Base-by-base conservation (phyloP, 1,140 invertebrate species). In the Pteromalus puparum region DNA sequence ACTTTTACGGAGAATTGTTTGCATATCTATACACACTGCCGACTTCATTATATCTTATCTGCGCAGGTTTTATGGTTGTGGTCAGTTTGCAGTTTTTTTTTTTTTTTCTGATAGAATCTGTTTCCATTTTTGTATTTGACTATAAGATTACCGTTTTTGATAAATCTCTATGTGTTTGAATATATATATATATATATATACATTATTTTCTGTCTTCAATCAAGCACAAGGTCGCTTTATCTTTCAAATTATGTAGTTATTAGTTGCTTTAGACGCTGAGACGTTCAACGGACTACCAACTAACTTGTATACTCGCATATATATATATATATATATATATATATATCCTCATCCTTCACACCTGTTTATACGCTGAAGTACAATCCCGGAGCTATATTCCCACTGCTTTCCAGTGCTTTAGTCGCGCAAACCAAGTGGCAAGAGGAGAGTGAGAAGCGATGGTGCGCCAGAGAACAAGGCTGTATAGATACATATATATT, bases 361-460 rank as follows among this genome's bases (percentile, higher is more conserved):
- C 38, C 77, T 30, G 30, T 82, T 81, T 70, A 76, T 81, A 72
- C 28, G 78, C 79, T 85, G 5, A 81, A 82, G 53, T 82, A 85
- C 42, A 75, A 42, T 85, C 87, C 86, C 72, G 28, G 87, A 88
- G 87, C 85, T 87, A 86, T 87, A 86, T 86, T 85, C 87, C 86
- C 84, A 89, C 76, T 86, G 90, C 90, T 91, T 88, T 91, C 89
- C 90, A 88, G 89, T 90, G 91, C 90, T 92, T 92, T 90, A 91
- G 88, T 90, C 89, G 90, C 90, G 89, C 89, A 87, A 91, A 88
- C 87, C 87, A 80, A 83, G 86, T 91, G 89, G 87, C 88, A 89
- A 89, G 81, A 89, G 81, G 84, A 87, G 28, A 76, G 73, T 53
- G 73, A 85, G 24, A 85, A 70, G 53, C 28, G 48, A 28, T 77